These are phyloP conservation scores for Bubo scandiacus DNA, from an alignment of 2,113 vertebrate species.

Conservation along the genomic window DNA sequence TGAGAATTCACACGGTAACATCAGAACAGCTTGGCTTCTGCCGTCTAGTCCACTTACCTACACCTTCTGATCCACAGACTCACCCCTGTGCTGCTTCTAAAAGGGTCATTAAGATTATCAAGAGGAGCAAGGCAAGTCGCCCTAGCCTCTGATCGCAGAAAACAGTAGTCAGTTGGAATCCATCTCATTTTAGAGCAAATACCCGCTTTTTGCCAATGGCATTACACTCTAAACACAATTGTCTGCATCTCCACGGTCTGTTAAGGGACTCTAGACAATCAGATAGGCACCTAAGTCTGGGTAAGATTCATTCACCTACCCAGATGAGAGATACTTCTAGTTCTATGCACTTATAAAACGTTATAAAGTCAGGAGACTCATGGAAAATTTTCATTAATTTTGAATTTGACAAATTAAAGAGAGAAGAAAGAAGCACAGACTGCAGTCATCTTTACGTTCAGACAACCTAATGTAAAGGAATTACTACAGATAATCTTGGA, in stretches of 20 bases:
- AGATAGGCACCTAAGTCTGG: neutral
- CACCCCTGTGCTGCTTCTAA: fast-evolving
- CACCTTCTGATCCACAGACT: neutral
- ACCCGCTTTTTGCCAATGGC: neutral
- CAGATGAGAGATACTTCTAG: neutral
- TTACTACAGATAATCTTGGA: neutral
- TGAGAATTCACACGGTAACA: neutral
- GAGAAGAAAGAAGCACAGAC: neutral
- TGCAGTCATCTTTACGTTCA: neutral
- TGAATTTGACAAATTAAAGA: neutral
- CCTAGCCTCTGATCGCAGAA: neutral
- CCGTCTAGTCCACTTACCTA: neutral
- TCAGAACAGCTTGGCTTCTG: neutral
- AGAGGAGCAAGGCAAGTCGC: neutral
- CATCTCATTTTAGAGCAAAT: neutral
- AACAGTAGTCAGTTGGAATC: neutral
- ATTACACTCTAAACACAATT: neutral
- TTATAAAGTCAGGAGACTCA: neutral
- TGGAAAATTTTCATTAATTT: neutral
- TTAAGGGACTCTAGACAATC: neutral
- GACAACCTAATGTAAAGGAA: neutral
- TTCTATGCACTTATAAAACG: neutral
- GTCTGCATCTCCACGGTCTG: neutral
- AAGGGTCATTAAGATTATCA: neutral
- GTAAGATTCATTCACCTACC: neutral